phyloP scores from a whole-genome alignment of 2,797 vertebrate genomes.

The Eleutherodactylus coqui region DNA sequence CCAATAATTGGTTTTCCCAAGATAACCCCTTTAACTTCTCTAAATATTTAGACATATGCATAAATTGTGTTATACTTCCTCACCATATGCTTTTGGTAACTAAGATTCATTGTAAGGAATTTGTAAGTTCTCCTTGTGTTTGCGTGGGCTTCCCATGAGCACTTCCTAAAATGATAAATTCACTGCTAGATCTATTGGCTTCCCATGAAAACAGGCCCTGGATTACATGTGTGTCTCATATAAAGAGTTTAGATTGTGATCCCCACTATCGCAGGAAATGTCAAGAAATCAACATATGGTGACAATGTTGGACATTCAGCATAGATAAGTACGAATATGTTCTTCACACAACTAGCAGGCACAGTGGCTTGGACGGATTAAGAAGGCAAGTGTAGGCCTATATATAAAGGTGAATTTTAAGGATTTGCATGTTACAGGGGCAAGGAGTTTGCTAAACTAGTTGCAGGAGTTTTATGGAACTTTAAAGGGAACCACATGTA shows the following conservation, averaged over 20 bases:
- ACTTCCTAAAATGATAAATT: constrained; percentile 29
- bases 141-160: constrained; percentile 19
- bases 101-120: constrained; percentile 16
- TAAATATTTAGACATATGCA: not conserved
- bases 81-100: constrained; percentile 17
- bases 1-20: too few species aligned
- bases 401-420: not conserved
- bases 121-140: constrained; percentile 17
- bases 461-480: constrained; percentile 3
- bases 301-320: not conserved
- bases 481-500: not conserved
- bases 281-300: too few species aligned
- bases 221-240: not conserved
- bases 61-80: not conserved
- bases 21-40: not conserved
- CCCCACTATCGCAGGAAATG: not conserved
- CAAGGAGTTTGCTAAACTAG: not conserved
- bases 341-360: too few species aligned
- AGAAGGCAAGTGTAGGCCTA: not conserved
- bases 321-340: not conserved
- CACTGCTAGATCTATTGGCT: constrained; percentile 22
- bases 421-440: not conserved
- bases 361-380: too few species aligned
- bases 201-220: not conserved
- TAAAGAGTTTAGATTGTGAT: not conserved